Evolutionary conservation across 1,140 invertebrate species (phyloP).

Genomic region (Caenorhabditis brenneri): DNA sequence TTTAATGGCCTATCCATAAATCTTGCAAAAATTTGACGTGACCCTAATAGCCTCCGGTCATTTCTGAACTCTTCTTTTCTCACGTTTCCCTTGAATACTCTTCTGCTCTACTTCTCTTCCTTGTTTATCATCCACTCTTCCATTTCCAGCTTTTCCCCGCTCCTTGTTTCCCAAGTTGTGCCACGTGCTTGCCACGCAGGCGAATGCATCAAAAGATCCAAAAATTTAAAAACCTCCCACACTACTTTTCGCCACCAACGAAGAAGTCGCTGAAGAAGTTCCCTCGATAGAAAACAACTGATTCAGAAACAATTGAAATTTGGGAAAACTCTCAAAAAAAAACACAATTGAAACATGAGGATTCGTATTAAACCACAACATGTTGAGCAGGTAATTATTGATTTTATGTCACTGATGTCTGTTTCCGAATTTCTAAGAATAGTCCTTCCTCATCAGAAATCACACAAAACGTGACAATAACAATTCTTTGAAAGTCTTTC

Average conservation of each 20-base stretch:
- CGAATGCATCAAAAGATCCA: slow-evolving; percentile 35
- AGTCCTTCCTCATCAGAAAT: neutral
- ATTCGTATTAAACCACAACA: slow-evolving; percentile 5
- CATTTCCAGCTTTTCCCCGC: neutral
- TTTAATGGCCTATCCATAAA: too few relatives aligned
- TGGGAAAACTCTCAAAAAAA: neutral
- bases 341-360: neutral
- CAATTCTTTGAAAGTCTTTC: neutral
- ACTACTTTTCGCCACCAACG: slow-evolving; percentile 1
- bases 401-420: neutral
- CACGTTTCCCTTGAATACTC: neutral
- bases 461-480: slow-evolving; percentile 21
- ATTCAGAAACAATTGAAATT: too few relatives aligned
- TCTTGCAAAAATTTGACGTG: too few relatives aligned
- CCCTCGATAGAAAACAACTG: neutral
- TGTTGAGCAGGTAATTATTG: neutral
- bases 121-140: neutral
- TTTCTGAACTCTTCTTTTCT: neutral
- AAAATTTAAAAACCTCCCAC: slow-evolving; percentile 5
- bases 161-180: neutral
- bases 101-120: neutral
- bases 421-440: neutral
- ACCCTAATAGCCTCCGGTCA: too few relatives aligned
- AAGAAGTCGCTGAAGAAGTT: neutral
- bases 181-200: slow-evolving; percentile 36